A percentile compares a stretch with the other conserved stretches of the same genome.
Evolutionary conservation across 2,113 vertebrate genomes (phyloP).

Genomic region (Aythya baeri): DNA sequence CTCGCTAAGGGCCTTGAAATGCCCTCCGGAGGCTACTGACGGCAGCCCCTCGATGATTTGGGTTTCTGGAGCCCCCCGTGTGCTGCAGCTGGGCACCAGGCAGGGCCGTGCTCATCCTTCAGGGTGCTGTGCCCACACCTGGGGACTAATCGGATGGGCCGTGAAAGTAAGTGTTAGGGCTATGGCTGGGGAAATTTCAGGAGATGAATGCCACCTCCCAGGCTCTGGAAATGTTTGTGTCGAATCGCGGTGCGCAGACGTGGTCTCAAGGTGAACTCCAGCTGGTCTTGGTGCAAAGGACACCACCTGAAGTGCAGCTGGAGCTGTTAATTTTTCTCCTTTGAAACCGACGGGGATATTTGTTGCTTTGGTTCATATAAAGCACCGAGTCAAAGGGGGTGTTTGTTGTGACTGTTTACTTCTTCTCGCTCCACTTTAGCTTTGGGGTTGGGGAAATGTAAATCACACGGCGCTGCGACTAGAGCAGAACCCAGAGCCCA

Average conservation of each 20-base stretch:
- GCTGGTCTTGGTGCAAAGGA: not conserved
- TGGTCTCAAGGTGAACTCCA: not conserved
- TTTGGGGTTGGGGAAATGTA: constrained; percentile 45
- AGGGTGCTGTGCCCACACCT: not conserved
- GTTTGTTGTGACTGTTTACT: constrained; percentile 49
- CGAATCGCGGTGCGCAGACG: not conserved
- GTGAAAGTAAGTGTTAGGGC: constrained; percentile 47
- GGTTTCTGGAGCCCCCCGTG: not conserved
- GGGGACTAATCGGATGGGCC: constrained; percentile 46
- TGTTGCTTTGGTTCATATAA: constrained; percentile 43
- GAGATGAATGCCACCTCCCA: not conserved
- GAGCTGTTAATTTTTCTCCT: constrained; percentile 60
- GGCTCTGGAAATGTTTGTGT: not conserved
- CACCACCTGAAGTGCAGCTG: not conserved
- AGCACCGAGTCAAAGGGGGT: constrained; percentile 23
- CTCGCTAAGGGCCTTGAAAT: constrained; percentile 38
- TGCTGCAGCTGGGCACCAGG: constrained; percentile 19
- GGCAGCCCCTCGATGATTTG: not conserved
- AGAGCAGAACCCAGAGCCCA: not conserved
- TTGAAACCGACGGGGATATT: constrained; percentile 47
- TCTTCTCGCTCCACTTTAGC: constrained; percentile 25
- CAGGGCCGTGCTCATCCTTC: not conserved
- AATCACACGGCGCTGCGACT: constrained; percentile 53
- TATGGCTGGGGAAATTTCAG: not conserved
- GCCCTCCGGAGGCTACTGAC: not conserved